Conservation (phyloP, 2,888 invertebrate species). For the Yponomeuta evonymella region DNA sequence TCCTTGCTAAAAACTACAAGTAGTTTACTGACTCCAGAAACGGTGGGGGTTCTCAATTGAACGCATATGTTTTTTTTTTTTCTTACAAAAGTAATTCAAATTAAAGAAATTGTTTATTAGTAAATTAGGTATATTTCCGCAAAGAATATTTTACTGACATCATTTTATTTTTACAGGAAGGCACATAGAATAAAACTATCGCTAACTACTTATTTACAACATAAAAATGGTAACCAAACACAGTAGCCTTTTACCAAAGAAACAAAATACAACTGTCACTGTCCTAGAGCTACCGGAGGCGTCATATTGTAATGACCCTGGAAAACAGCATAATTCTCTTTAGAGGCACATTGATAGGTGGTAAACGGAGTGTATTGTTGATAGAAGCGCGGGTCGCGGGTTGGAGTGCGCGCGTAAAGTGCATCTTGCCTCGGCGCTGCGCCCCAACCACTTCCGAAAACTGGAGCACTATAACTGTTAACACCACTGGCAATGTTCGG, state of each 20-base stretch:
- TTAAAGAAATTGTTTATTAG: not conserved
- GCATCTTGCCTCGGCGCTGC: slow-evolving; percentile 56
- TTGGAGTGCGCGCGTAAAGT: slow-evolving; percentile 23
- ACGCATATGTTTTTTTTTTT: too few relatives aligned
- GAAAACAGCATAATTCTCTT: slow-evolving; percentile 67
- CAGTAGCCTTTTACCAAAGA: not conserved
- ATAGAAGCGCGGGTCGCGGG: slow-evolving; percentile 54
- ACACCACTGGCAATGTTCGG: slow-evolving; percentile 31
- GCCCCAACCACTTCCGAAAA: slow-evolving; percentile 46
- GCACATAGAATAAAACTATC: slow-evolving; percentile 5
- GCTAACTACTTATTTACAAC: slow-evolving; percentile 3
- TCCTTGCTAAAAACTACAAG: too few relatives aligned
- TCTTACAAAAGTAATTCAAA: too few relatives aligned
- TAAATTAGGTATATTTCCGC: not conserved
- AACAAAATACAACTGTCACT: slow-evolving; percentile 37
- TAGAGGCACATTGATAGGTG: slow-evolving; percentile 64
- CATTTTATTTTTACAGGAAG: slow-evolving; percentile 12
- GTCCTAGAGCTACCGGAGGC: slow-evolving; percentile 66
- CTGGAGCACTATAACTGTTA: slow-evolving; percentile 47
- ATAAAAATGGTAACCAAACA: slow-evolving; percentile 12
- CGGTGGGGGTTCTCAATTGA: too few relatives aligned
- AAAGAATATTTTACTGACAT: slow-evolving; percentile 1
- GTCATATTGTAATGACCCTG: slow-evolving; percentile 70
- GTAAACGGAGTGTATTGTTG: slow-evolving; percentile 59
- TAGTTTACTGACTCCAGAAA: too few relatives aligned